A percentile compares a stretch with the other conserved stretches of the same genome.
These are phyloP conservation scores for Koerneria pararmatus DNA, from an alignment of 2,888 invertebrate genomes.

Conservation along the genomic window DNA sequence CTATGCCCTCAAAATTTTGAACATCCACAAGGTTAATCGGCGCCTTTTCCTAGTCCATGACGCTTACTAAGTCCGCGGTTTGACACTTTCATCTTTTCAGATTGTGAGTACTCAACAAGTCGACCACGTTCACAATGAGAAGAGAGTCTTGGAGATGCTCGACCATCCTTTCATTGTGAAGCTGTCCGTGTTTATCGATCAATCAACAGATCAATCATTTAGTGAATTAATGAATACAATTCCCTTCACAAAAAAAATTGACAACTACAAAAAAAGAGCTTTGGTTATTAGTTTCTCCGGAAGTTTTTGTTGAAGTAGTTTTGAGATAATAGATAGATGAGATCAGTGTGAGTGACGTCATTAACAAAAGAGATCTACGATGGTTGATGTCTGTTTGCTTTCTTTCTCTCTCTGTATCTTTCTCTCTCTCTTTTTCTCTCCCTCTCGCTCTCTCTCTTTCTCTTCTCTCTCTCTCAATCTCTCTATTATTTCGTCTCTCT, in stretches of 20 bases:
- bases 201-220: neutral
- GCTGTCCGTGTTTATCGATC: conserved; percentile 70
- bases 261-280: no score
- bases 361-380: conserved; percentile 1
- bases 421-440: neutral
- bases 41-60: neutral
- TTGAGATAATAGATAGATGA: no score
- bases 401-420: neutral
- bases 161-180: conserved; percentile 93
- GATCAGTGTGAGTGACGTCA: no score
- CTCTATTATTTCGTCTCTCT: no score
- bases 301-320: no score
- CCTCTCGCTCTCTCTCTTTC: neutral
- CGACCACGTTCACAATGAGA: conserved; percentile 95
- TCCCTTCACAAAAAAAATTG: neutral
- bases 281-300: no score
- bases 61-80: conserved; percentile 56
- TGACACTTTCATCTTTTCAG: conserved; percentile 13
- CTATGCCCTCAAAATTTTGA: conserved; percentile 83
- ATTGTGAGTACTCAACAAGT: conserved; percentile 86
- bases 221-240: neutral
- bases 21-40: conserved; percentile 72
- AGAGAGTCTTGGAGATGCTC: conserved; percentile 78
- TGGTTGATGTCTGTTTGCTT: neutral
- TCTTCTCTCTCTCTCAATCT: neutral